These are phyloP conservation scores for Alosa sapidissima DNA, from an alignment of 2,797 vertebrate genomes.

Conservation along the genomic window DNA sequence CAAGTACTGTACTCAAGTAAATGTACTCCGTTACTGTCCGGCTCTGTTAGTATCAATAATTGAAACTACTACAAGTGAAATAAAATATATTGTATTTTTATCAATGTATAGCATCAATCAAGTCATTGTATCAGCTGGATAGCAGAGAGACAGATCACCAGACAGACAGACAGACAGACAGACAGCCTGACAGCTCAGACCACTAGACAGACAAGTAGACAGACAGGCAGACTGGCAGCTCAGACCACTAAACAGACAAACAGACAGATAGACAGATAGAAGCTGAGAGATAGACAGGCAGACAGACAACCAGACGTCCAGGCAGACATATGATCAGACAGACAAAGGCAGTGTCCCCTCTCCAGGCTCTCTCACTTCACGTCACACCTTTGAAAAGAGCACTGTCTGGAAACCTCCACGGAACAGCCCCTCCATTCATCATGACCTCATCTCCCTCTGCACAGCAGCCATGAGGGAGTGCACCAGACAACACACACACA, in stretches of 20 bases:
- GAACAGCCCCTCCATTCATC: constrained; percentile 16
- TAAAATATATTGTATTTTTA: no score
- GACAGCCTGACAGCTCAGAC: not conserved
- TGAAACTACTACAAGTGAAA: no score
- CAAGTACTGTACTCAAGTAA: no score
- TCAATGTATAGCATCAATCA: no score
- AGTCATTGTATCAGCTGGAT: not conserved
- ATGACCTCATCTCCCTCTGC: constrained; percentile 20
- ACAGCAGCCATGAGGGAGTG: not conserved
- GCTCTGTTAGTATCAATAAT: no score
- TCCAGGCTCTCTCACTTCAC: not conserved
- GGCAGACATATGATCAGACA: not conserved
- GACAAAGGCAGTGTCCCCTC: not conserved
- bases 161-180: not conserved
- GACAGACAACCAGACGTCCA: not conserved
- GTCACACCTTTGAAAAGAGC: not conserved
- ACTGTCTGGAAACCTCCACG: not conserved
- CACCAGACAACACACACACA: not conserved
- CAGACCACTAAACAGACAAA: not conserved
- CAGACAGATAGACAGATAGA: not conserved
- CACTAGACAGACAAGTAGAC: not conserved
- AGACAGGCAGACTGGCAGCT: not conserved
- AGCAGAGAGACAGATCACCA: not conserved
- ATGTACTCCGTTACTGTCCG: no score
- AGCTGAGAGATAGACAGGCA: not conserved